A percentile compares a stretch with the other conserved stretches of the same genome.
These are phyloP conservation scores for Coccyzus lansbergi DNA, from an alignment of 2,797 vertebrate genomes.

Conservation along the genomic window DNA sequence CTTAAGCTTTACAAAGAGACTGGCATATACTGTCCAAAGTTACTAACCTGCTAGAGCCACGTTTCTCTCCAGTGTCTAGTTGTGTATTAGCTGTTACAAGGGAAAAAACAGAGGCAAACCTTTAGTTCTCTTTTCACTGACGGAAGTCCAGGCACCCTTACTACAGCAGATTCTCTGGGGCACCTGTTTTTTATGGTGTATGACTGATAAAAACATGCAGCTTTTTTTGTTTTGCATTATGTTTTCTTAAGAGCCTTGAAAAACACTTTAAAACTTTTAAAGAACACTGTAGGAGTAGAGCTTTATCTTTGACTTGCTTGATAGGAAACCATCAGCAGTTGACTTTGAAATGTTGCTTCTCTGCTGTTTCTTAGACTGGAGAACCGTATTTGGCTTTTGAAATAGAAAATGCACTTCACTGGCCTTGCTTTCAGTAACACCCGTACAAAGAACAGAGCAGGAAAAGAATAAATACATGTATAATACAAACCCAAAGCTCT, in stretches of 20 bases:
- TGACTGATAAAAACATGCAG: not conserved
- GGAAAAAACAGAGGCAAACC: not conserved
- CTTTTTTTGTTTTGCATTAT: not conserved
- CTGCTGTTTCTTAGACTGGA: not conserved
- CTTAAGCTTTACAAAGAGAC: not conserved
- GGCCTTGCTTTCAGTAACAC: not conserved
- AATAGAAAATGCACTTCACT: not conserved
- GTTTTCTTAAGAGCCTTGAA: not conserved
- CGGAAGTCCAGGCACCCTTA: not conserved
- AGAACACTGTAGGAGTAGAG: not conserved
- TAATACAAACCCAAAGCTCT: not conserved
- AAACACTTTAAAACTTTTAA: not conserved
- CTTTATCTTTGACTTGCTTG: conserved; percentile 10
- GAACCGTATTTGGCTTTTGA: not conserved
- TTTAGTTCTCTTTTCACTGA: not conserved
- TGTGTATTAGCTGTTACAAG: not conserved
- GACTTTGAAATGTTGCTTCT: not conserved
- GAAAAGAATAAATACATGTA: not conserved
- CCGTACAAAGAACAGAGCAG: not conserved
- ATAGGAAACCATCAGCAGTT: not conserved
- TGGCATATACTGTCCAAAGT: not conserved
- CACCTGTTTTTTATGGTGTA: not conserved
- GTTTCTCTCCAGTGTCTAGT: not conserved
- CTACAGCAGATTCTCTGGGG: not conserved
- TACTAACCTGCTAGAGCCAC: not conserved